Evolutionary conservation across 30 jellyfish, hydroid and myxozoan species (phyloP).

Genomic region (Mastigias papua): DNA sequence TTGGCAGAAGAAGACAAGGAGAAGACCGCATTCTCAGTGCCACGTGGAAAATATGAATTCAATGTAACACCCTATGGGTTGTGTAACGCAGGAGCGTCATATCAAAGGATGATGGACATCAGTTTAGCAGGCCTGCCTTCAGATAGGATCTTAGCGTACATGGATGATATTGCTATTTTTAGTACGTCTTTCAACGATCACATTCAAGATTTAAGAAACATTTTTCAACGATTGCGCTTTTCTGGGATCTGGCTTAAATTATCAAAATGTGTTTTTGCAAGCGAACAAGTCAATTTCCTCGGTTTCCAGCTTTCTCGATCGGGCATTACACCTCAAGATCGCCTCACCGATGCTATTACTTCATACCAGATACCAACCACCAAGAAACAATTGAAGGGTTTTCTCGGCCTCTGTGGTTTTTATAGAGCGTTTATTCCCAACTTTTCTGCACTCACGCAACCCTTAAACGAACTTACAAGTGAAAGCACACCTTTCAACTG

Average conservation of each 20-base stretch:
- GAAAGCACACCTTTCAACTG: slow-evolving; percentile 27
- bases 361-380: slow-evolving; percentile 36
- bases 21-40: too few species aligned
- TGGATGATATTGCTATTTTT: too few species aligned
- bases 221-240: too few species aligned
- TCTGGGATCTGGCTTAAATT: slow-evolving; percentile 27
- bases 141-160: too few species aligned
- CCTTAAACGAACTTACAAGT: slow-evolving; percentile 34
- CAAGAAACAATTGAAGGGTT: slow-evolving; percentile 43
- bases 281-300: slow-evolving; percentile 53
- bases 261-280: slow-evolving; percentile 59
- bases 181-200: too few species aligned
- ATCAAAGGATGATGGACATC: too few species aligned
- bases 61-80: too few species aligned
- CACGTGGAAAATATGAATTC: slow-evolving; percentile 43
- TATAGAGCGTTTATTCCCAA: slow-evolving; percentile 51
- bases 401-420: slow-evolving; percentile 68
- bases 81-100: too few species aligned
- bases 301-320: slow-evolving; percentile 46
- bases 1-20: too few species aligned
- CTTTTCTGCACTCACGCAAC: slow-evolving; percentile 53
- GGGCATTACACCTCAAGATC: slow-evolving; percentile 54
- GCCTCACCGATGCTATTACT: slow-evolving; percentile 43
- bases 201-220: too few species aligned
- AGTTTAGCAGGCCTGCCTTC: too few species aligned